These are phyloP conservation scores for Oscheius sp. DNA, from an alignment of 2,888 invertebrate species.

Conservation along the genomic window DNA sequence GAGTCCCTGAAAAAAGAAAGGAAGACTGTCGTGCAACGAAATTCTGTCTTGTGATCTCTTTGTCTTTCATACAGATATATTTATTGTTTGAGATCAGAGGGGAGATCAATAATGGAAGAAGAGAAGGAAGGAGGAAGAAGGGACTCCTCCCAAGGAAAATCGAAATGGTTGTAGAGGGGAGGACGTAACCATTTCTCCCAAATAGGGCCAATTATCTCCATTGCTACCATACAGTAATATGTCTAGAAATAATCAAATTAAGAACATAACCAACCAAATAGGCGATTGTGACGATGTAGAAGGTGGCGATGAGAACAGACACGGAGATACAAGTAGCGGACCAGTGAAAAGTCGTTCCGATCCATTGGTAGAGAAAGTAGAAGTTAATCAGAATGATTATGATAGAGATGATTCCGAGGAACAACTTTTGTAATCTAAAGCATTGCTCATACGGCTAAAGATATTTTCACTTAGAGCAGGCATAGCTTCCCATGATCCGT, in stretches of 20 bases:
- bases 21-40: slow-evolving; percentile 11
- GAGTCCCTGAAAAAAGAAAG: slow-evolving; percentile 17
- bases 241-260: slow-evolving; percentile 38
- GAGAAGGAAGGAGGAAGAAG: too few species aligned
- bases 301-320: slow-evolving; percentile 37
- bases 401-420: slow-evolving; percentile 67
- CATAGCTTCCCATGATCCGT: slow-evolving; percentile 84
- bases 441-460: too few species aligned
- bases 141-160: slow-evolving; percentile 57
- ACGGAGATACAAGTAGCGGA: slow-evolving; percentile 48
- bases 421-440: slow-evolving; percentile 70
- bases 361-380: slow-evolving; percentile 75
- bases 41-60: slow-evolving; percentile 19
- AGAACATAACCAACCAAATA: slow-evolving; percentile 48
- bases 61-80: slow-evolving; percentile 22
- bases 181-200: slow-evolving; percentile 42
- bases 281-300: slow-evolving; percentile 50
- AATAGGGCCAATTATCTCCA: slow-evolving; percentile 32
- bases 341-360: slow-evolving; percentile 39
- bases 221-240: slow-evolving; percentile 54
- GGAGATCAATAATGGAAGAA: slow-evolving; percentile 11
- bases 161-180: slow-evolving; percentile 50
- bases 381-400: slow-evolving; percentile 82
- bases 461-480: slow-evolving; percentile 79
- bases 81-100: slow-evolving; percentile 23